Base-by-base conservation (phyloP, 2,797 vertebrate species). In the Rhinogobio ventralis region DNA sequence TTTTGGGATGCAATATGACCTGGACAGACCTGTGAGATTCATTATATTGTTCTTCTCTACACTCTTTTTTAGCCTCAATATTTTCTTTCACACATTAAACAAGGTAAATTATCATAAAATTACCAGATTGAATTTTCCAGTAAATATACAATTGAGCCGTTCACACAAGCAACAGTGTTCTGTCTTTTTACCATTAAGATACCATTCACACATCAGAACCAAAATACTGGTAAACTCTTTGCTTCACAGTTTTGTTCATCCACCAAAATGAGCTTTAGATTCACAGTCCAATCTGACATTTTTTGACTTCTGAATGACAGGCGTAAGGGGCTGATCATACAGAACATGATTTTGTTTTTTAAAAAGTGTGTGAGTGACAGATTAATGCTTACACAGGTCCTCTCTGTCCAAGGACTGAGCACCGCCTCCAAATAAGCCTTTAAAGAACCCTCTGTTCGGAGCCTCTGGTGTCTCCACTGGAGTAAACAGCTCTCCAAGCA, bases 381-480 rank as follows among this genome's bases (percentile, higher is more conserved):
- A 71, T 45, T 64, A 39, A 71, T 46, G 97, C 98, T 97, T 94
- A 99, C 98, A 99, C 57, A 99, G 96, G 88, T 99, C 98, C 91
- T 99, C 98, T 92, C 98, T 94, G 92, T 99, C 98, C 83, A 99
- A 95, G 87, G 97, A 98, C 87, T 99, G 98, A 74, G 98, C 97
- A 71, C 97, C 98, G 87, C 98, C 98, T 84, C 98, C 98, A 11
- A 99, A 99, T 4, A 99, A 93, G 79, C 98, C 98, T 95, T 99
- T 99, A 89, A 99, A 99, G 95, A 99, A 99, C 0, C 98, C 98
- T 89, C 96, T 95, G 93, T 99, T 99, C 0, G 98, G 98, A 91
- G 98, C 98, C 92, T 99, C 98, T 30, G 98, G 98, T n/a, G 98
- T 98, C 94, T 99, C 98, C 88, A 99, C 97, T 71, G 97, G 97